Conservation (phyloP, 2,888 invertebrate species). For the Thera obeliscata region DNA sequence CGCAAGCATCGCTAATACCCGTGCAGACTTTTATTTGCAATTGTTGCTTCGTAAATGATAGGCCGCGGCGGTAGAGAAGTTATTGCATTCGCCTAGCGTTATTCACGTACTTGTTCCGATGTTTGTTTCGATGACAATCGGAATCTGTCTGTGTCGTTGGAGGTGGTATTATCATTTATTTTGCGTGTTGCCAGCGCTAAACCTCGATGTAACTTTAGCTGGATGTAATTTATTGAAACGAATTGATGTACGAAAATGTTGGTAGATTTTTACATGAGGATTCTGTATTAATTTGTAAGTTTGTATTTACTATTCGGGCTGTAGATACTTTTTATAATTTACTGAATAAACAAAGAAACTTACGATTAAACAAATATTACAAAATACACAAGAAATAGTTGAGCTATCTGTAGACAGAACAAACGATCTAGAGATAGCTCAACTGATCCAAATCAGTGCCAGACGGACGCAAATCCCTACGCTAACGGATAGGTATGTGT, state of each 20-base stretch:
- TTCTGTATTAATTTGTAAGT: neutral
- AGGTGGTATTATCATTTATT: constrained; percentile 71
- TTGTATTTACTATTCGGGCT: neutral
- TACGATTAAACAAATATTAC: too few species aligned
- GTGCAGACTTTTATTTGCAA: constrained; percentile 70
- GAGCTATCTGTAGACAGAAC: too few species aligned
- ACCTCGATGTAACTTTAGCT: constrained; percentile 56
- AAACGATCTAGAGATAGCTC: too few species aligned
- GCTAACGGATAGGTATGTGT: too few species aligned
- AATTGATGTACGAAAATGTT: constrained; percentile 22
- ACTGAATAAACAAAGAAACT: too few species aligned
- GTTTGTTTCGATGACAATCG: constrained; percentile 78
- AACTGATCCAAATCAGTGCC: too few species aligned
- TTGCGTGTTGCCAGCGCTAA: constrained; percentile 58
- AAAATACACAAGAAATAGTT: too few species aligned
- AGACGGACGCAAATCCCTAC: too few species aligned
- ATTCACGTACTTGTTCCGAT: constrained; percentile 66
- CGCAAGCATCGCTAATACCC: constrained; percentile 62
- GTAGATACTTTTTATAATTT: neutral
- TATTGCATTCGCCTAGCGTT: constrained; percentile 67
- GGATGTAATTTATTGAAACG: constrained; percentile 57
- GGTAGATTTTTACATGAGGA: constrained; percentile 3
- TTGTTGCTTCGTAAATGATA: constrained; percentile 79
- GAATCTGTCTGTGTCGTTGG: constrained; percentile 71
- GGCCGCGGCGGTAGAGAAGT: constrained; percentile 69